Conservation (phyloP, 2,113 vertebrate species). For the Corythoichthys intestinalis region DNA sequence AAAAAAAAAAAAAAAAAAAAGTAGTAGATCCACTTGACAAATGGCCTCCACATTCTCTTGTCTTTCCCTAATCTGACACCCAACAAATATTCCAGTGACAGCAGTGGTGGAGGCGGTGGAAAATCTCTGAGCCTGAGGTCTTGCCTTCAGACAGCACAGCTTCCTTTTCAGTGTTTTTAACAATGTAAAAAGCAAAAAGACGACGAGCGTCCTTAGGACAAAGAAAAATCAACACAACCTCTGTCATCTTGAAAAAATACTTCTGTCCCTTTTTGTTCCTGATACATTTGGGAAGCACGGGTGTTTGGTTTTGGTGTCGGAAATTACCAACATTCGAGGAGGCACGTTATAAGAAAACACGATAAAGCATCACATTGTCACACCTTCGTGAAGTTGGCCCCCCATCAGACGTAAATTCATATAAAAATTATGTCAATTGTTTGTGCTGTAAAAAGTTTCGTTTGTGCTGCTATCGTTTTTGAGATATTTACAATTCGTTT, state of each 20-base stretch:
- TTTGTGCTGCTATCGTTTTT: too few relatives aligned
- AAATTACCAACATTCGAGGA: conserved; percentile 36
- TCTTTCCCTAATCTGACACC: conserved; percentile 38
- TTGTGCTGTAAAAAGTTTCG: too few relatives aligned
- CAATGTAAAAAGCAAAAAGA: conserved; percentile 55
- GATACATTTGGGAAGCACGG: conserved; percentile 18
- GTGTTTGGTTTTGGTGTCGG: conserved; percentile 38
- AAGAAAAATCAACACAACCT: conserved; percentile 37
- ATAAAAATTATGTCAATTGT: too few relatives aligned
- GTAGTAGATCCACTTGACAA: conserved; percentile 48
- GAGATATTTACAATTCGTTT: too few relatives aligned
- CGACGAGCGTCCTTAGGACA: conserved; percentile 41
- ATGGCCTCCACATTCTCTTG: conserved; percentile 45
- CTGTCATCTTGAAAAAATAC: conserved; percentile 21
- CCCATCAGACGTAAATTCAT: too few relatives aligned
- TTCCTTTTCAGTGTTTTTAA: conserved; percentile 39
- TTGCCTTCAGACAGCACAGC: conserved; percentile 20
- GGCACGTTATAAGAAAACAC: conserved; percentile 49
- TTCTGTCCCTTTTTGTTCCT: conserved; percentile 28
- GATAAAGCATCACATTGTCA: conserved; percentile 39
- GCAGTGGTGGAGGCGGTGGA: conserved; percentile 11
- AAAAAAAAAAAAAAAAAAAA: conserved; percentile 27
- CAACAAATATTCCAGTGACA: conserved; percentile 36
- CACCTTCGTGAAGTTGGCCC: conserved; percentile 1
- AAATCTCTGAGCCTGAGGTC: conserved; percentile 37